Percentiles rank a stretch among this genome's conserved stretches.
These are phyloP conservation scores for Alectoris magna DNA, from an alignment of 2,797 vertebrate genomes.

Conservation along the genomic window DNA sequence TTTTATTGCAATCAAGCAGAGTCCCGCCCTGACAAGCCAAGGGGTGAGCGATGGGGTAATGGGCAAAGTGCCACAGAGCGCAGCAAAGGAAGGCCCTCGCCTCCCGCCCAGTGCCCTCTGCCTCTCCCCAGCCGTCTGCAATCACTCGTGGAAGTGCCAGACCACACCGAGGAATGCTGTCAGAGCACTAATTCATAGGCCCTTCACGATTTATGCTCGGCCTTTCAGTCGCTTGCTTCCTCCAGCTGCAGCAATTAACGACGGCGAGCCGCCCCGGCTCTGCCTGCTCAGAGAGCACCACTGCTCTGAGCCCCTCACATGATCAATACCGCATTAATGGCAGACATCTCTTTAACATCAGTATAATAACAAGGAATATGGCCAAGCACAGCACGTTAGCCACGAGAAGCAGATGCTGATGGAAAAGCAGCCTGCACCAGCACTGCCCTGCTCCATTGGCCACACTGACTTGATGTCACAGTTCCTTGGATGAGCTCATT, in stretches of 20 bases:
- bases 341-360: background rate
- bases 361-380: background rate
- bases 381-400: background rate
- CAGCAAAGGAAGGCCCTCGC: background rate
- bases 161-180: background rate
- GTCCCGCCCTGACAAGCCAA: background rate
- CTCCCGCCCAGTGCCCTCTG: background rate
- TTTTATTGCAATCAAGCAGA: constrained; percentile 47
- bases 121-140: rapidly evolving
- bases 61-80: background rate
- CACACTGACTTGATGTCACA: background rate
- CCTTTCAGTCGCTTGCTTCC: background rate
- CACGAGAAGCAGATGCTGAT: background rate
- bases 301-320: background rate
- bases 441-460: background rate
- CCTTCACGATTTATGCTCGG: background rate
- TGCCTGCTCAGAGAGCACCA: background rate
- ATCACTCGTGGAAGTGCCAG: background rate
- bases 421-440: background rate
- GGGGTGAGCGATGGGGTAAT: background rate
- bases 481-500: background rate
- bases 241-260: background rate
- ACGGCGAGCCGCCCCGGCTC: background rate
- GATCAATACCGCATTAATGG: background rate
- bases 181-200: background rate